Base-by-base conservation (phyloP, 1,140 invertebrate species). In the Muscidifurax raptorellus region DNA sequence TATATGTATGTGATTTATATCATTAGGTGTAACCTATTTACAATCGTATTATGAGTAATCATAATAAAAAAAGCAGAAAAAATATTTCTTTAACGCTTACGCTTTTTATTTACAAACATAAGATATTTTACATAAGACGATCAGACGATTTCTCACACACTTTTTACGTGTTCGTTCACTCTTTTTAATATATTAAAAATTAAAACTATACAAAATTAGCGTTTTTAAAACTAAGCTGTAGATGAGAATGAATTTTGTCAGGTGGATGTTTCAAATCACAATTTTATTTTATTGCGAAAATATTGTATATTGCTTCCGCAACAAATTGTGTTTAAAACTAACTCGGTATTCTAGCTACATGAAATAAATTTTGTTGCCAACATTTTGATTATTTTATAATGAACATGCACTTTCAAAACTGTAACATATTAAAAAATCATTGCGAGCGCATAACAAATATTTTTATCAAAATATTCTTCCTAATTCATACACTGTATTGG, bases 41-140 rank as follows among this genome's bases (percentile, higher is more conserved):
- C n/a, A n/a, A n/a, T n/a, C 22, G 36, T 66, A 47, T 69, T 44
- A 44, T 75, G 25, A 67, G 28, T 30, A 32, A 74, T 25, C 3
- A 72, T 22, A 74, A 80, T 84, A 80, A 74, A 84, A 66, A 40
- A 40, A 83, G 83, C 44, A 82, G 77, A 80, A 72, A 85, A 64
- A 66, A 52, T 18, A 66, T 81, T 67, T 82, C 64, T 83, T 81
- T 59, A 75, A 82, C 82, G 67, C 75, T 84, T 83, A 80, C 84
- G 80, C 81, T 76, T 88, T 59, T 87, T 86, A 87, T 87, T 86
- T 86, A 84, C 86, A 76, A 69, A 75, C 82, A 82, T 84, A 84
- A 77, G 76, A 79, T 82, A 85, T 82, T 80, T 83, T 86, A 86
- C 71, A 86, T 36, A 82, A 76, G 64, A 85, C 84, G 75, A 75